A percentile compares a stretch with the other conserved stretches of the same genome.
Evolutionary conservation across 2,888 invertebrate genomes (phyloP).

Genomic region (Phasia obesa): DNA sequence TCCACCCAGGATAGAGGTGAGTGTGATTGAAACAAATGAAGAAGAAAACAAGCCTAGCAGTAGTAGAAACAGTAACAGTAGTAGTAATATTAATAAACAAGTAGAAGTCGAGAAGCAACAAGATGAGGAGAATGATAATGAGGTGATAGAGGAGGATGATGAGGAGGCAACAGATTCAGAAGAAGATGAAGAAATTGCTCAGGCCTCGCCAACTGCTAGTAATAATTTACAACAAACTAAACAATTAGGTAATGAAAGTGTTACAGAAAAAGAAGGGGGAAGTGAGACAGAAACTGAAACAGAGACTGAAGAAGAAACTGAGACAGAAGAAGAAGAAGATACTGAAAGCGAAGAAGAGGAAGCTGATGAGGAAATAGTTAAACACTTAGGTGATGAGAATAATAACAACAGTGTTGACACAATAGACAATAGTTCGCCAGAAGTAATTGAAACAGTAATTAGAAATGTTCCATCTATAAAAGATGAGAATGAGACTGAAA

Average conservation of each 20-base stretch:
- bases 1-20: constrained; percentile 90
- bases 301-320: constrained; percentile 45
- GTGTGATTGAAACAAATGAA: constrained; percentile 83
- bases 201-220: too few species aligned
- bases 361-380: constrained; percentile 65
- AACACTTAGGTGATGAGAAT: constrained; percentile 12
- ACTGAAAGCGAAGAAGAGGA: constrained; percentile 32
- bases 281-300: constrained; percentile 34
- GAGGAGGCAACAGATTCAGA: constrained; percentile 36
- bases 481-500: constrained; percentile 12
- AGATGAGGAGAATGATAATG: constrained; percentile 68
- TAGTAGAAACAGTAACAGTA: constrained; percentile 48
- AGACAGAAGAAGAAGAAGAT: constrained; percentile 12
- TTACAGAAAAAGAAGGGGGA: constrained; percentile 12
- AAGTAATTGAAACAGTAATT: constrained; percentile 3
- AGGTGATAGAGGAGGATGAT: constrained; percentile 45
- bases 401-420: neutral
- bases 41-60: constrained; percentile 72
- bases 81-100: constrained; percentile 35
- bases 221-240: too few species aligned
- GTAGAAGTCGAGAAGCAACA: constrained; percentile 48
- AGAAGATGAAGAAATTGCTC: neutral
- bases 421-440: constrained; percentile 28
- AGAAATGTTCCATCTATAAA: constrained; percentile 3
- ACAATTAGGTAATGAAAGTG: neutral